phyloP scores from a whole-genome alignment of 2,797 vertebrate genomes.

The Nannoperca obscura region DNA sequence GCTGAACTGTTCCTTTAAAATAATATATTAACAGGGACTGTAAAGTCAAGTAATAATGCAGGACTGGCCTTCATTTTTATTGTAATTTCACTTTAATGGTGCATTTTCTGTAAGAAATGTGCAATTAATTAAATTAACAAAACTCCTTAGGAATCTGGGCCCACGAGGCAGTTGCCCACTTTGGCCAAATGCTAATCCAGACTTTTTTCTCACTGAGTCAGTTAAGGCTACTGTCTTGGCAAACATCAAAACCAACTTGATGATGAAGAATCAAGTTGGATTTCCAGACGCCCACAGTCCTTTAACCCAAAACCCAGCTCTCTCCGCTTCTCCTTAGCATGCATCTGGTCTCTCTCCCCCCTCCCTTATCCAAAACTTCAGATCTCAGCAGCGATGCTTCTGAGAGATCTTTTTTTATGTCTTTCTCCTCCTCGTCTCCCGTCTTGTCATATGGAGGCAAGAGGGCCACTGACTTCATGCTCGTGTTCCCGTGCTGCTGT shows the following conservation, averaged over 20 bases:
- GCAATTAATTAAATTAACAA: constrained; percentile 20
- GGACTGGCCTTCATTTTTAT: not conserved
- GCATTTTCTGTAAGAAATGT: not conserved
- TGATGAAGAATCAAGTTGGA: not conserved
- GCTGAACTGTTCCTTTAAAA: not conserved
- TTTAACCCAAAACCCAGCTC: not conserved
- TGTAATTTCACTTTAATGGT: not conserved
- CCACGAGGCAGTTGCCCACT: not conserved
- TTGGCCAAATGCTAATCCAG: not conserved
- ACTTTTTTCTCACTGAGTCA: not conserved
- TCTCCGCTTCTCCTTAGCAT: not conserved
- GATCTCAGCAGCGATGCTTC: not conserved
- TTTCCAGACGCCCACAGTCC: not conserved
- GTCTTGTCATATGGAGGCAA: constrained; percentile 23
- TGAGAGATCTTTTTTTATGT: constrained; percentile 13
- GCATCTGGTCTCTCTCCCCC: not conserved
- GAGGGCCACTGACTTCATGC: constrained; percentile 35
- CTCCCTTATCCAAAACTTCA: not conserved
- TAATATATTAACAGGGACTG: not conserved
- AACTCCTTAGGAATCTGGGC: not conserved
- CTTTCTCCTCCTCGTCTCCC: not conserved
- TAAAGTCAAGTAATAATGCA: not conserved
- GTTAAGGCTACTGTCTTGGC: not conserved
- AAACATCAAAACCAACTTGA: not conserved
- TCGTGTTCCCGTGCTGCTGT: constrained; percentile 47